Conservation (phyloP, 2,888 invertebrate species). For the Melanostoma scalare region DNA sequence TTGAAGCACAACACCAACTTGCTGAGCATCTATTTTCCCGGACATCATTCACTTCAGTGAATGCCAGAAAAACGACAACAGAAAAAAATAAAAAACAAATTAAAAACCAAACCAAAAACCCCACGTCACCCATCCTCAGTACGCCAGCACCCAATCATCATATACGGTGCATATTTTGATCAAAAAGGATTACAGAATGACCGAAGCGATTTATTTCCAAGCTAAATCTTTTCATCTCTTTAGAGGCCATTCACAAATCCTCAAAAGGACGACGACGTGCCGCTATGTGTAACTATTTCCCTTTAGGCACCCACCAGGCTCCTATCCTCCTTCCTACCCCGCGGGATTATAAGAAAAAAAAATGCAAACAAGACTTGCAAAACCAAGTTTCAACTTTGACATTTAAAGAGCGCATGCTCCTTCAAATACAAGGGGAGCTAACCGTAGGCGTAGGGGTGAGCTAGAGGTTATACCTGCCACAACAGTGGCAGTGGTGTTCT, state of each 20-base stretch:
- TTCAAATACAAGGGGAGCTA: conserved; percentile 4
- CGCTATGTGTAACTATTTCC: conserved; percentile 44
- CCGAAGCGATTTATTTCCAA: conserved; percentile 63
- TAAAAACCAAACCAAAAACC: background rate
- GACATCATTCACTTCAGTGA: conserved; percentile 21
- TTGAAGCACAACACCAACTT: background rate
- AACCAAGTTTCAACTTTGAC: conserved; percentile 71
- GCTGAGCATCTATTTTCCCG: conserved; percentile 11
- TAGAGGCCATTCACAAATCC: conserved; percentile 70
- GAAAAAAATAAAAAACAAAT: background rate
- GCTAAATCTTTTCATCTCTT: conserved; percentile 71
- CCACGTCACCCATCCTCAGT: background rate
- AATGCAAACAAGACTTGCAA: background rate
- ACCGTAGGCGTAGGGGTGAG: background rate
- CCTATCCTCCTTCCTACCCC: too few species aligned
- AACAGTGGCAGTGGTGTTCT: background rate
- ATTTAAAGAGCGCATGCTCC: conserved; percentile 65
- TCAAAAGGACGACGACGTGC: conserved; percentile 66
- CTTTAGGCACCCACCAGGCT: background rate
- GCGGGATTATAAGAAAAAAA: background rate
- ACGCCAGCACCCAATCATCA: background rate
- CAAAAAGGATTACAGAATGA: conserved; percentile 64
- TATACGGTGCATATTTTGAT: conserved; percentile 37
- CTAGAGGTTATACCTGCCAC: conserved; percentile 7
- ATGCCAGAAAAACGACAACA: background rate